Evolutionary conservation across 2,113 vertebrate genomes (phyloP).

Genomic region (Antechinus stuartii): DNA sequence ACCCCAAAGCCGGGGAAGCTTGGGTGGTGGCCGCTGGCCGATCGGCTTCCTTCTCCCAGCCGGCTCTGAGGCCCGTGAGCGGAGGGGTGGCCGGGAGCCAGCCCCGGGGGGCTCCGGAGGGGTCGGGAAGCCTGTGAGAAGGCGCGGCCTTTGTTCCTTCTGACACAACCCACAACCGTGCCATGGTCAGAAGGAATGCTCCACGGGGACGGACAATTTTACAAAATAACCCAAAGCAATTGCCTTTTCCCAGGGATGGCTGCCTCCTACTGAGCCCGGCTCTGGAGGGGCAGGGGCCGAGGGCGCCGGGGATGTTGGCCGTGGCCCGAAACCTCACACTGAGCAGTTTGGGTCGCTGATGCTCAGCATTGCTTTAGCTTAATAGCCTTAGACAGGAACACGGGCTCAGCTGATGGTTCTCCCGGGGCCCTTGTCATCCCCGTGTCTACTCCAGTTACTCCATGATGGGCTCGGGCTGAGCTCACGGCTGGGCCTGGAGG

Average conservation of each 20-base stretch:
- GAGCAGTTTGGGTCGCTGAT: slow-evolving; percentile 39
- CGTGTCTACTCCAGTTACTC: background rate
- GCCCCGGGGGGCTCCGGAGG: background rate
- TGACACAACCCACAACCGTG: slow-evolving; percentile 20
- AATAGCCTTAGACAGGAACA: slow-evolving; percentile 40
- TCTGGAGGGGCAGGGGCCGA: slow-evolving; percentile 24
- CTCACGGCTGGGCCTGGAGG: slow-evolving; percentile 15
- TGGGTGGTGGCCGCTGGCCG: background rate
- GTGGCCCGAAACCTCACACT: slow-evolving; percentile 22
- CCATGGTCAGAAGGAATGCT: slow-evolving; percentile 35
- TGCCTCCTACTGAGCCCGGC: slow-evolving; percentile 44
- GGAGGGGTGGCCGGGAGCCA: slow-evolving; percentile 25
- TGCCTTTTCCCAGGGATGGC: slow-evolving; percentile 39
- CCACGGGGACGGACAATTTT: slow-evolving; percentile 47
- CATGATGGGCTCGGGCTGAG: background rate
- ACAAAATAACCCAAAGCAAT: slow-evolving; percentile 59
- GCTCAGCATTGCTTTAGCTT: slow-evolving; percentile 30
- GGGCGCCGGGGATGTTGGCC: slow-evolving; percentile 30
- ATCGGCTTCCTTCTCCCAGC: background rate
- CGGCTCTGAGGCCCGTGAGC: background rate
- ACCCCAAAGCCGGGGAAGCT: background rate
- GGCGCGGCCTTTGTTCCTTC: slow-evolving; percentile 33
- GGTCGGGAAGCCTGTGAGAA: background rate
- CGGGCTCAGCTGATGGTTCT: background rate
- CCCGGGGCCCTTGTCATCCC: background rate